Percentiles rank a stretch among this genome's conserved stretches.
These are phyloP conservation scores for Pseudorasbora parva DNA, from an alignment of 2,113 vertebrate genomes.

Conservation along the genomic window DNA sequence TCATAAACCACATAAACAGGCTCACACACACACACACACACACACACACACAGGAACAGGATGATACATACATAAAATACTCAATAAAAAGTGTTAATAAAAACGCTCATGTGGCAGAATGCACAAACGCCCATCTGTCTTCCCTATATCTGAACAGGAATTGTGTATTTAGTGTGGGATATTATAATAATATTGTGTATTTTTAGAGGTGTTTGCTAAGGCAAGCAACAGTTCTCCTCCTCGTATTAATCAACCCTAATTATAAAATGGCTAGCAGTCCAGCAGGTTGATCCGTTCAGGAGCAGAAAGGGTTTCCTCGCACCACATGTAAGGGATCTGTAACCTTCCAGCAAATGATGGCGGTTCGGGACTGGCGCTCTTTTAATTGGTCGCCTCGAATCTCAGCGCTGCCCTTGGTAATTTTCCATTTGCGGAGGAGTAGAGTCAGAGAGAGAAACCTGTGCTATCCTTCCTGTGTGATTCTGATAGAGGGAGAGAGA, in stretches of 20 bases:
- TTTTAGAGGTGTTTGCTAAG: neutral
- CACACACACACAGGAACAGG: neutral
- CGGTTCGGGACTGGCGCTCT: neutral
- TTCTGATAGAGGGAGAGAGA: constrained; percentile 10
- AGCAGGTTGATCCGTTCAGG: neutral
- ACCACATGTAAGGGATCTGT: neutral
- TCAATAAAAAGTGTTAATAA: neutral
- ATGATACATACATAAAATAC: neutral
- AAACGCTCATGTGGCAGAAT: neutral
- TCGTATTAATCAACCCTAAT: neutral
- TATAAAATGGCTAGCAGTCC: neutral
- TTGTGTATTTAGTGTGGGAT: neutral
- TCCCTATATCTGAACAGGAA: neutral
- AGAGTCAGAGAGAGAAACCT: constrained; percentile 24
- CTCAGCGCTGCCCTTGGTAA: neutral
- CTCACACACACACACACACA: neutral
- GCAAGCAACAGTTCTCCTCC: neutral
- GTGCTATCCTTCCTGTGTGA: constrained; percentile 10
- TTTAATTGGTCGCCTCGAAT: neutral
- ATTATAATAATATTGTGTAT: neutral
- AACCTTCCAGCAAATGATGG: neutral
- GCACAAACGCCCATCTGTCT: neutral
- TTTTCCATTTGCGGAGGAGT: neutral
- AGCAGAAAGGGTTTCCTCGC: neutral
- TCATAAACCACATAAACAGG: too few species aligned